Conservation (phyloP, 2,797 vertebrate species). For the Myotis daubentonii region DNA sequence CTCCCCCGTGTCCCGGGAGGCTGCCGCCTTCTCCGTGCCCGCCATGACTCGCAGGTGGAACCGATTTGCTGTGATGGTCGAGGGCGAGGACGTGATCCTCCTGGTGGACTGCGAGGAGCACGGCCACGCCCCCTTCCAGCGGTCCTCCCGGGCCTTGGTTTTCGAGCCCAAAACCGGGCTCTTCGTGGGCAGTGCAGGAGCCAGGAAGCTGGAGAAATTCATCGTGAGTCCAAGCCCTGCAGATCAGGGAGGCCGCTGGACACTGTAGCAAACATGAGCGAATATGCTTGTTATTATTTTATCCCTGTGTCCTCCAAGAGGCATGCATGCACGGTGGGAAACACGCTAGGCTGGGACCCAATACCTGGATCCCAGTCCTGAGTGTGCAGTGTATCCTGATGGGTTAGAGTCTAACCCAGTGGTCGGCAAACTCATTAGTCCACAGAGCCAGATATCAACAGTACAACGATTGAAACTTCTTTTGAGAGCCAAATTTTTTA, state of each 20-base stretch:
- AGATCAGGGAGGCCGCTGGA: not conserved
- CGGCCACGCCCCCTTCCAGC: constrained; percentile 87
- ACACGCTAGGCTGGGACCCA: accelerated
- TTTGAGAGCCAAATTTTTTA: too few relatives aligned
- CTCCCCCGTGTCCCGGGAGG: constrained; percentile 88
- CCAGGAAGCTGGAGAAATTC: constrained; percentile 91
- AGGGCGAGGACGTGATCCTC: constrained; percentile 90
- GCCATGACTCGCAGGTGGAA: constrained; percentile 95
- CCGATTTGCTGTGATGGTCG: constrained; percentile 90
- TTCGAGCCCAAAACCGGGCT: constrained; percentile 94
- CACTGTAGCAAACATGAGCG: accelerated
- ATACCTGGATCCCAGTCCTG: not conserved
- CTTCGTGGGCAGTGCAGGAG: constrained; percentile 96
- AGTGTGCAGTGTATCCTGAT: too few relatives aligned
- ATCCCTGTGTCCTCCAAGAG: not conserved
- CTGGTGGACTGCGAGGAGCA: constrained; percentile 96
- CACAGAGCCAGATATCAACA: too few relatives aligned
- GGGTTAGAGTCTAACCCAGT: not conserved
- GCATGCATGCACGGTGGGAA: accelerated
- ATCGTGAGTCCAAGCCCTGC: constrained; percentile 87
- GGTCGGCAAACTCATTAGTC: too few relatives aligned
- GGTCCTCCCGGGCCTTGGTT: constrained; percentile 87
- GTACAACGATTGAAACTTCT: too few relatives aligned
- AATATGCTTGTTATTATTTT: not conserved
- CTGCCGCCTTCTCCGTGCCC: constrained; percentile 92